These are phyloP conservation scores for Anoplius nigerrimus DNA, from an alignment of 2,888 invertebrate genomes.

Conservation along the genomic window DNA sequence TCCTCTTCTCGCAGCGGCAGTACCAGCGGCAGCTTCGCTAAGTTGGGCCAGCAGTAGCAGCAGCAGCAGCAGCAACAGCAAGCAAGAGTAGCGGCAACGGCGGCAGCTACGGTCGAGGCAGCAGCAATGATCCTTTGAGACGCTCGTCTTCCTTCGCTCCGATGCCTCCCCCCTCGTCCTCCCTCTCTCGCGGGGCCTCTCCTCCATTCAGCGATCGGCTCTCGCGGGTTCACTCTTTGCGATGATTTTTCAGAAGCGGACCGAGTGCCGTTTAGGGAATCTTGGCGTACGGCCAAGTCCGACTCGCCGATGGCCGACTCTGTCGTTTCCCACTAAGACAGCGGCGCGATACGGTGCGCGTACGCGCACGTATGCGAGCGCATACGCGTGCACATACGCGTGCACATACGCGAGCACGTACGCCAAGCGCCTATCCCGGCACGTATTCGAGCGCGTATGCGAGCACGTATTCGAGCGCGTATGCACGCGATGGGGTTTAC, in stretches of 20 bases:
- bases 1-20: not conserved
- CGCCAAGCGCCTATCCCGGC: no score
- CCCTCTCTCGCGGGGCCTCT: constrained; percentile 9
- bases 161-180: constrained; percentile 1
- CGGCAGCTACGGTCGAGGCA: no score
- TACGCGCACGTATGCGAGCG: constrained; percentile 10
- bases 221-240: constrained; percentile 44
- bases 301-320: constrained; percentile 44
- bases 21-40: no score
- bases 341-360: not conserved
- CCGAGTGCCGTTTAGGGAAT: constrained; percentile 71
- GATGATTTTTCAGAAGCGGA: constrained; percentile 64
- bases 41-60: no score
- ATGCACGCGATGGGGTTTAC: constrained; percentile 13
- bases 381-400: constrained; percentile 12
- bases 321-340: constrained; percentile 15
- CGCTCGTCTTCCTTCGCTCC: not conserved
- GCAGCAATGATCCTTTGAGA: no score
- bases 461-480: constrained; percentile 16
- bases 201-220: constrained; percentile 45
- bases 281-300: constrained; percentile 63
- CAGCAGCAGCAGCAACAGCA: no score
- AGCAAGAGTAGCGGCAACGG: no score
- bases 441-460: constrained; percentile 8
- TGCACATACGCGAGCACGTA: constrained; percentile 14